Evolutionary conservation across 2,113 vertebrate genomes (phyloP).

Genomic region (Pelecanoides urinatrix): DNA sequence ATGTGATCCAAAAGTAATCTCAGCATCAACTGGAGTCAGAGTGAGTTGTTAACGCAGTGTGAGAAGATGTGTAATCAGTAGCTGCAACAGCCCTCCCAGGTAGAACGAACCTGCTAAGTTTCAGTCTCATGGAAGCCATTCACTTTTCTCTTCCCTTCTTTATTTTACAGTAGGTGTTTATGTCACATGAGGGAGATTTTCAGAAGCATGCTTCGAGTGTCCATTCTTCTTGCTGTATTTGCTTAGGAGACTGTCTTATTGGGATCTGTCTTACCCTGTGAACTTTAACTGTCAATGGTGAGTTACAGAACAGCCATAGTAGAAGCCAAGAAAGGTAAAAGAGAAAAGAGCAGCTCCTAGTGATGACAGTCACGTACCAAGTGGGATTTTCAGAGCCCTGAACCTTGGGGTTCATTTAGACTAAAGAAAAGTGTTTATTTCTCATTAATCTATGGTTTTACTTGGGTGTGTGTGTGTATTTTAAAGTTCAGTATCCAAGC

Average conservation of each 20-base stretch:
- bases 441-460: background rate
- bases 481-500: background rate
- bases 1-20: conserved; percentile 1
- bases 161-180: background rate
- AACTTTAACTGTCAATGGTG: background rate
- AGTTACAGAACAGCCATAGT: background rate
- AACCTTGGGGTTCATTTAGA: background rate
- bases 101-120: background rate
- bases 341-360: background rate
- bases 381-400: background rate
- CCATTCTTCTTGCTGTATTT: background rate
- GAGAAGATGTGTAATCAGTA: background rate
- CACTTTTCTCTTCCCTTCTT: background rate
- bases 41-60: background rate
- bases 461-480: background rate
- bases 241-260: background rate
- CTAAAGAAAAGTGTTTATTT: background rate
- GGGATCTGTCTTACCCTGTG: background rate
- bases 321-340: background rate
- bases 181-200: background rate
- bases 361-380: background rate
- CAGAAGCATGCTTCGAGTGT: background rate
- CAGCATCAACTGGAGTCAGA: background rate
- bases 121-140: background rate
- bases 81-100: background rate